These are phyloP conservation scores for Acrobeloides nanus DNA, from an alignment of 2,888 invertebrate species.

Conservation along the genomic window DNA sequence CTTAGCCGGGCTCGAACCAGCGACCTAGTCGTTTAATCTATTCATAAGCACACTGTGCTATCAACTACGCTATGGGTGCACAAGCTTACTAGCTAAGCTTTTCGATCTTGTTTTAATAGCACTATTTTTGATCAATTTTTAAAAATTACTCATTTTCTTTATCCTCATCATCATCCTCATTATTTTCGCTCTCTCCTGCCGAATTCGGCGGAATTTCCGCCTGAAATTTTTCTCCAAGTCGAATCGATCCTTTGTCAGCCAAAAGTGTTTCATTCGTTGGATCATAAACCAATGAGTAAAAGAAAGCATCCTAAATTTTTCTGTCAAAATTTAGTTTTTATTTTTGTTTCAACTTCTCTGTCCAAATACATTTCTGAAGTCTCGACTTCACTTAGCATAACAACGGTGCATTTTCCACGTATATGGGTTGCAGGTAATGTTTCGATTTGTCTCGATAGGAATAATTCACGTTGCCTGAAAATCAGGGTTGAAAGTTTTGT, in stretches of 20 bases:
- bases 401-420: conserved; percentile 93
- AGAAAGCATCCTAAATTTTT: conserved; percentile 82
- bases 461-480: conserved; percentile 86
- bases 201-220: conserved; percentile 58
- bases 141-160: conserved; percentile 5
- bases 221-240: conserved; percentile 87
- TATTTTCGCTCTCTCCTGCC: conserved; percentile 2
- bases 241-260: conserved; percentile 87
- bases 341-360: conserved; percentile 58
- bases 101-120: no score
- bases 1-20: no score
- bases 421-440: conserved; percentile 97
- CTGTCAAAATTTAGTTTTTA: neutral
- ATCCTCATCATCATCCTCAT: conserved; percentile 1
- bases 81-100: no score
- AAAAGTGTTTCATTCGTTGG: conserved; percentile 95
- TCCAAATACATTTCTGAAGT: conserved; percentile 88
- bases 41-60: no score
- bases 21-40: no score
- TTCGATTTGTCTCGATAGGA: conserved; percentile 86
- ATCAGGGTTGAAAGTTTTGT: no score
- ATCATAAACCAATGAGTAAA: conserved; percentile 98
- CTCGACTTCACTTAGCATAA: conserved; percentile 96
- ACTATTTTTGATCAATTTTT: no score
- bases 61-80: no score